Evolutionary conservation across 2,797 vertebrate genomes (phyloP).

Genomic region (Pampus argenteus): DNA sequence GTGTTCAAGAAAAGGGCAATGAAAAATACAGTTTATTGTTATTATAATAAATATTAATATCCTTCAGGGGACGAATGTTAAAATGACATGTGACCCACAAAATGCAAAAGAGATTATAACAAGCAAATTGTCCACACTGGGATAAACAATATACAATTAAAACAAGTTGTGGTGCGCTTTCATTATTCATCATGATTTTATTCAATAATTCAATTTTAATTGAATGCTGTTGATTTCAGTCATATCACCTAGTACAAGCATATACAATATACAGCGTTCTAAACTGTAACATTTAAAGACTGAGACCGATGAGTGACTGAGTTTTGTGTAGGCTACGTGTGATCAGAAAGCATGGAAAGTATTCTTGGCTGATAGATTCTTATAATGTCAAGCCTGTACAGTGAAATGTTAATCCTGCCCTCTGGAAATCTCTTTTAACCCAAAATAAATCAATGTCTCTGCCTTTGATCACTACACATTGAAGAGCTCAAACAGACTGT

Average conservation of each 20-base stretch:
- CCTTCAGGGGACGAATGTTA: no score
- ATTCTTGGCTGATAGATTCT: constrained; percentile 48
- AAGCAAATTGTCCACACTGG: no score
- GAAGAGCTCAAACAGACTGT: constrained; percentile 76
- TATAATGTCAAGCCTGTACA: constrained; percentile 69
- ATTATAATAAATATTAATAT: not conserved
- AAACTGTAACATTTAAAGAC: not conserved
- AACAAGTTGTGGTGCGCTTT: no score
- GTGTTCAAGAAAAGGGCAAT: not conserved
- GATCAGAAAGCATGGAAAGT: constrained; percentile 13
- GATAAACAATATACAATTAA: no score
- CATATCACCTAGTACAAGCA: not conserved
- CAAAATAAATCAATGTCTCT: constrained; percentile 80
- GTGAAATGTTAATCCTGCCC: constrained; percentile 81
- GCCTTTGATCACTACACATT: constrained; percentile 76
- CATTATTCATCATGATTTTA: no score
- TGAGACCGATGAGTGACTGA: not conserved
- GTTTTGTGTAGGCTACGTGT: constrained; percentile 30
- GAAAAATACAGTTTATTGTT: not conserved
- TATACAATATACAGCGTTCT: not conserved
- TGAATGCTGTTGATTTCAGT: not conserved
- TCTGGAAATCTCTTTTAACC: constrained; percentile 78
- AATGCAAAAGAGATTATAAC: no score
- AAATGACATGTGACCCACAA: not conserved
- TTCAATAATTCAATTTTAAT: not conserved